Base-by-base conservation (phyloP, 2,797 vertebrate genomes). In the Aphelocoma californica region DNA sequence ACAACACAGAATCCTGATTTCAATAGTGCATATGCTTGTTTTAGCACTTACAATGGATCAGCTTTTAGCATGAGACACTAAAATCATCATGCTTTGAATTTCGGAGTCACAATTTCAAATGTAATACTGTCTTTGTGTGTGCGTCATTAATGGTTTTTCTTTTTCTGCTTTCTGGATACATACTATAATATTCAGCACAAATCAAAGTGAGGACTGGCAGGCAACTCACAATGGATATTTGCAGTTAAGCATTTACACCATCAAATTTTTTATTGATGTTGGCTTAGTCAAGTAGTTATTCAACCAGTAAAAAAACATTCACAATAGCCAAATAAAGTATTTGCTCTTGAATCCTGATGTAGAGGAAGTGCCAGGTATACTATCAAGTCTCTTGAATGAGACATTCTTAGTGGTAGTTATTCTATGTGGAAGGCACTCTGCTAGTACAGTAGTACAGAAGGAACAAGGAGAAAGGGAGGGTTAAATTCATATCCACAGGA, bases 1-100 rank as follows among this genome's bases (percentile, higher is more conserved):
- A 64, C 80, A 94, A 88, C 87, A 95, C n/a, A 56, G 80, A 51
- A 70, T 90, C 80, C 74, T 51, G 54, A 81, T 88, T 92, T 94
- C 86, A 90, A 64, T 66, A 66, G 62, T 54, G 36, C 28, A 25
- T 54, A 47, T 66, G 77, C 58, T 80, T 84, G 69, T 73, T 96
- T 91, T 81, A 91, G 80, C 18, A 4, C 86, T 81, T 66, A 96
- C 56, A 95, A 64, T 92, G 66, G 80, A 91, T 86, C 67, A 64
- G 80, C 77, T 90, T 94, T 88, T 77, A 94, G 62, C 73, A 47
- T 12, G 25, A 90, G 60, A 90, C 44, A 34, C 79, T 69, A 48
- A 90, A 79, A 51, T 75, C 51, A 50, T 51, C 62, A 14, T 12
- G 48, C 85, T 92, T 84, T 84, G 82, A 92, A 92, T 94, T 61